Evolutionary conservation across 2,888 invertebrate genomes (phyloP).

Genomic region (Liodrosophila aerea): DNA sequence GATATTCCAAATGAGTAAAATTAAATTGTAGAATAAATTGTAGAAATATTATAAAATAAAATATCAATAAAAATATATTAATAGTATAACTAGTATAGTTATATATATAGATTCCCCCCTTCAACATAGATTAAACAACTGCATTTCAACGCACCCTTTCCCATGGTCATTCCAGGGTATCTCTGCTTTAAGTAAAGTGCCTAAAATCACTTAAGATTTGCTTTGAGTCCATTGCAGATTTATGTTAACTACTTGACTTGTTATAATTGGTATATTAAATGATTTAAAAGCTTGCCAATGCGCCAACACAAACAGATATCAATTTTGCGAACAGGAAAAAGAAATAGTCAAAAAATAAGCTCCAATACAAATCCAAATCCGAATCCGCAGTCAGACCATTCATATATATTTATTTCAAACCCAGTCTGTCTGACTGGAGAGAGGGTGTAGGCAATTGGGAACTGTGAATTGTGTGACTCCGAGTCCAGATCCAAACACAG

Average conservation of each 20-base stretch:
- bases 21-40: no score
- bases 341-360: conserved; percentile 8
- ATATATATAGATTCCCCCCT: no score
- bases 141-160: no score
- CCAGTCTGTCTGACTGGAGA: conserved; percentile 22
- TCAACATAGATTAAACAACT: no score
- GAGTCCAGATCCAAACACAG: conserved; percentile 6
- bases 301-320: conserved; percentile 72
- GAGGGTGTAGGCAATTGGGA: conserved; percentile 60
- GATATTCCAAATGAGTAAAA: no score
- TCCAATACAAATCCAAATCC: conserved; percentile 10
- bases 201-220: conserved; percentile 66
- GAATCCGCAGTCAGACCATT: conserved; percentile 42
- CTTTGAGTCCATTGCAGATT: conserved; percentile 70
- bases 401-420: conserved; percentile 34
- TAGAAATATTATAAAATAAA: no score
- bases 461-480: conserved; percentile 10
- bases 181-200: conserved; percentile 39
- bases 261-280: conserved; percentile 82
- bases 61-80: no score
- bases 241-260: conserved; percentile 81
- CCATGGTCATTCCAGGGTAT: conserved; percentile 14
- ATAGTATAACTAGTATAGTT: no score
- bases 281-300: conserved; percentile 80
- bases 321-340: conserved; percentile 49